A percentile compares a stretch with the other conserved stretches of the same genome.
phyloP scores from a whole-genome alignment of 2,888 invertebrate species.

The Drosophila nigricruria region DNA sequence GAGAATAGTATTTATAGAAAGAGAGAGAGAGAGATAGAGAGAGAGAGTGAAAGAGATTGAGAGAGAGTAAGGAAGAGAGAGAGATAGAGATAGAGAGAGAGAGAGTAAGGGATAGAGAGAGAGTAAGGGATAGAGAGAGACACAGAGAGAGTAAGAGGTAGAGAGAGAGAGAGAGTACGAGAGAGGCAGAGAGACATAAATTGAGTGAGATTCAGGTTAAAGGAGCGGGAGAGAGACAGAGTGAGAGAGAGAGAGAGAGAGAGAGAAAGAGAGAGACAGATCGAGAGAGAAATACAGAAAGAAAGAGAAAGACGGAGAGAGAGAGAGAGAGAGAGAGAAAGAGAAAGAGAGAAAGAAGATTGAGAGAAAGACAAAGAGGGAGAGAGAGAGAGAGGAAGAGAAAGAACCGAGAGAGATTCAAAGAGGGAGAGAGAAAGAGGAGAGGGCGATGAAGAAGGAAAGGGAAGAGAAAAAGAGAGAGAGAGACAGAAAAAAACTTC shows the following conservation, averaged over 20 bases:
- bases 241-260: background rate
- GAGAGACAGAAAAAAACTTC: no score
- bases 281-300: accelerated
- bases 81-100: background rate
- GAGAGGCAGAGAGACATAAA: background rate
- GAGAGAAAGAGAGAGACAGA: background rate
- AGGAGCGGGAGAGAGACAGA: background rate
- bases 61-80: background rate
- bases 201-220: background rate
- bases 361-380: background rate
- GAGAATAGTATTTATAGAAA: background rate
- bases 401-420: no score
- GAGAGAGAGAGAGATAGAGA: background rate
- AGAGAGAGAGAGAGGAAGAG: background rate
- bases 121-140: background rate
- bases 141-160: background rate
- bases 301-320: background rate
- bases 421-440: background rate
- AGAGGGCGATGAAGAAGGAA: background rate
- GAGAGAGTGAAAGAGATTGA: background rate
- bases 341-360: background rate
- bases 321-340: background rate
- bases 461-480: background rate
- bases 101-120: background rate
- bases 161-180: background rate